Conservation (phyloP, 2,797 vertebrate genomes). For the Lepus townsendii region DNA sequence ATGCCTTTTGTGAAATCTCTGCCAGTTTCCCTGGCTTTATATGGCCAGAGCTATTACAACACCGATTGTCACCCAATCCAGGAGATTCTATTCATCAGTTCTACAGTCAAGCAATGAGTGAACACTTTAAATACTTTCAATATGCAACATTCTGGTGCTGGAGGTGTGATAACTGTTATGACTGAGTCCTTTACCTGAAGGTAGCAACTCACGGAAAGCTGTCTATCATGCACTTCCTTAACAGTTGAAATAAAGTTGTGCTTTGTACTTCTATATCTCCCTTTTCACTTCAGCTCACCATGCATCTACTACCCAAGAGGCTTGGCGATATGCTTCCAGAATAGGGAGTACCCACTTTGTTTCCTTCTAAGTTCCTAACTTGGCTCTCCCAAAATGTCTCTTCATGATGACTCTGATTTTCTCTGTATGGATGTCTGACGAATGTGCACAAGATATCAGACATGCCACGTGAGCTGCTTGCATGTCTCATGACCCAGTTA, state of each 20-base stretch:
- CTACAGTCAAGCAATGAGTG: not conserved
- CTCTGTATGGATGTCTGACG: not conserved
- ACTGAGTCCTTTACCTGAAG: not conserved
- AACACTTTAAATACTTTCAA: not conserved
- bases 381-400: not conserved
- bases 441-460: not conserved
- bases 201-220: not conserved
- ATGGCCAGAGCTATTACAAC: not conserved
- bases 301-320: not conserved
- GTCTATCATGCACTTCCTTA: accelerated
- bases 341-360: too few relatives aligned
- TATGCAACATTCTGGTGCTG: not conserved
- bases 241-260: not conserved
- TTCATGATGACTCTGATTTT: not conserved
- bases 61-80: not conserved
- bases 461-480: not conserved
- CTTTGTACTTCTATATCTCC: not conserved
- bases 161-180: too few relatives aligned
- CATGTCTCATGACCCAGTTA: not conserved
- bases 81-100: not conserved
- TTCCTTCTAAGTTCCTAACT: not conserved
- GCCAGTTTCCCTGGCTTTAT: not conserved
- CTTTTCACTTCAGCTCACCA: not conserved
- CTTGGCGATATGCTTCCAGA: not conserved
- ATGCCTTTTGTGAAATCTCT: not conserved